Evolutionary conservation across 2,113 vertebrate genomes (phyloP), one percentile per base, ranked within the genome.

Genomic region (Datnioides undecimradiatus): DNA sequence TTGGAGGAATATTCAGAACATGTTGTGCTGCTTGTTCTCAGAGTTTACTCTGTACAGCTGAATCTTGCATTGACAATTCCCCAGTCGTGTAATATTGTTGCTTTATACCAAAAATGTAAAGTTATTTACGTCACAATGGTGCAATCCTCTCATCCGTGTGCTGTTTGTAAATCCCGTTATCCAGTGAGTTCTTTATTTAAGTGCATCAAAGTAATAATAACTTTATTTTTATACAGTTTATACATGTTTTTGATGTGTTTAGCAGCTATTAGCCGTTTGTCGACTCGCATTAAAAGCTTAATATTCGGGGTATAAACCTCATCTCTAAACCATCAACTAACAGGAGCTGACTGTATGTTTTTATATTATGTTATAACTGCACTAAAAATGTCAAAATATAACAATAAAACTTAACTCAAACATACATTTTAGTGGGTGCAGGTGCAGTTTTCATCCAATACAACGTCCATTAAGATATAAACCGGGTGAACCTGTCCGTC

Each of bases 181-280:
- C 43, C 23, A 73, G 85, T 80, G 21, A 73, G 33, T 79, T 14
- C 1, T 33, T 65, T 69, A 67, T 62, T 84, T 80, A 77, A 43
- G 58, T 76, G 77, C 54, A 78, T 78, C 76, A 67, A 46, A 76
- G 52, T 75, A 82, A 87, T 80, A 84, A 90, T 92, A 94, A 92
- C 94, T 94, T 94, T 95, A 95, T 96, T 92, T 95, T 92, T 90
- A 67, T 91, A 90, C 83, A 14, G 43, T 90, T 90, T 86, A 73
- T 73, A 86, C 70, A 71, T 91, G 73, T 81, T 84, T 83, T 81
- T 51, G 31, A 73, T 94, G 95, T 96, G 91, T 96, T 92, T 95
- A 95, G 94, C 95, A 92, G 52, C 41, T 40, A 2, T 79, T 34
- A 41, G 23, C 34, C 21, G 25, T 74, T 68, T 66, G 58, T 62